Evolutionary conservation across 1,140 invertebrate genomes (phyloP), one percentile per base, ranked within the genome.

Genomic region (Melitaea cinxia): DNA sequence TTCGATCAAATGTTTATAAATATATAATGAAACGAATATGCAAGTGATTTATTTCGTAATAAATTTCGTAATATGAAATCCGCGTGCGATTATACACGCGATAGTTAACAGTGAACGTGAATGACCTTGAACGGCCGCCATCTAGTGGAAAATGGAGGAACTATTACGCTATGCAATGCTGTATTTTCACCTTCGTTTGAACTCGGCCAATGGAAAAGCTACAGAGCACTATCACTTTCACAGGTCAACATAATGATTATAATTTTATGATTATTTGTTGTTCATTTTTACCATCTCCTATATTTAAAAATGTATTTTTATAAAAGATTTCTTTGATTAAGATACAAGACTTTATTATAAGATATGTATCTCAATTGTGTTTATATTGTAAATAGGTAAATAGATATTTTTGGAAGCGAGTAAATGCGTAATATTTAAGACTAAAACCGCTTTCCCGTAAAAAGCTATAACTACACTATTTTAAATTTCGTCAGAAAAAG

Each of bases 181-280:
- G 53, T 52, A 65, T 72, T 78, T 75, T 78, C 76, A 76, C 76
- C 70, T 76, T 78, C 75, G 61, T 60, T 73, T 52, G 35, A 63
- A 70, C 28, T 42, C 55, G 54, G 61, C 62, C 30, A 66, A 42
- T 73, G 73, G 73, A 73, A 73, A 78, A 65, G 63, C 60, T 64
- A 49, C 65, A 67, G 72, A 75, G 71, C 75, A 77, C 74, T 75
- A 63, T 78, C 75, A 72, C 80, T 85, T 85, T 85, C 71, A 67
- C 77, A 65, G 47, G 42, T 59, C 35, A 60, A 39, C 23, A 33
- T 19, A 14, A 4, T 1, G n/a, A 23, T 39, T 56, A 15, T 26
- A 21, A 45, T 47, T 17, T 23, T 47, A 6, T n/a, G 19, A 47
- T 47, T 45, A 23, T 45, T 21, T 21, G 19, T 0, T 12, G 6